Conservation (phyloP, 1,140 invertebrate genomes). For the Drosophila arawakana region DNA sequence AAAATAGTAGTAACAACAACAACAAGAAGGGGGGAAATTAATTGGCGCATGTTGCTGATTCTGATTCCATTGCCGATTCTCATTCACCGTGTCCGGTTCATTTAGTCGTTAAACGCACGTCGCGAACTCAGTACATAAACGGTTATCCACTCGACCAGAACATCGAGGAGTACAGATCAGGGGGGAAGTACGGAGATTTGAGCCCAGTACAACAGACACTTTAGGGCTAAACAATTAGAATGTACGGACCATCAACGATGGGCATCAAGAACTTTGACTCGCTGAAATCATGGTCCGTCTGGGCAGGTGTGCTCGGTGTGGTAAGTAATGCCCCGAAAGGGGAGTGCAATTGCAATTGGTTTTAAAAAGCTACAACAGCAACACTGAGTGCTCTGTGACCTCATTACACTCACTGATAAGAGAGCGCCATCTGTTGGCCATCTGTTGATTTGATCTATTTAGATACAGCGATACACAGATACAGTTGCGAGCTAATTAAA, state of each 20-base stretch:
- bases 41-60: constrained; percentile 62
- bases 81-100: constrained; percentile 42
- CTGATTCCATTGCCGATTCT: not conserved
- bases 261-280: constrained; percentile 65
- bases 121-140: constrained; percentile 38
- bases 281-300: constrained; percentile 48
- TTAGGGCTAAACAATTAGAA: constrained; percentile 36
- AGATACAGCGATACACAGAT: not conserved
- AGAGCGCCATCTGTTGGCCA: constrained; percentile 12
- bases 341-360: not conserved
- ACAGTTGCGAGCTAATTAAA: not conserved
- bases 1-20: constrained; percentile 19
- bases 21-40: constrained; percentile 44
- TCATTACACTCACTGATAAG: constrained; percentile 40
- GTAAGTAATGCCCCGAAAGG: constrained; percentile 52
- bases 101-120: constrained; percentile 59
- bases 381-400: constrained; percentile 29
- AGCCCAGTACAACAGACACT: not conserved
- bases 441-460: constrained; percentile 5
- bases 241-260: constrained; percentile 47
- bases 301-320: constrained; percentile 71
- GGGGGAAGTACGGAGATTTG: constrained; percentile 37
- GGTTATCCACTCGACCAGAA: constrained; percentile 53
- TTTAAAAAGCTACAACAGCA: not conserved
- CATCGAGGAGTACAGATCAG: not conserved